A percentile compares a stretch with the other conserved stretches of the same genome.
These are phyloP conservation scores for Sylvietta virens DNA, from an alignment of 2,113 vertebrate species.

Conservation along the genomic window DNA sequence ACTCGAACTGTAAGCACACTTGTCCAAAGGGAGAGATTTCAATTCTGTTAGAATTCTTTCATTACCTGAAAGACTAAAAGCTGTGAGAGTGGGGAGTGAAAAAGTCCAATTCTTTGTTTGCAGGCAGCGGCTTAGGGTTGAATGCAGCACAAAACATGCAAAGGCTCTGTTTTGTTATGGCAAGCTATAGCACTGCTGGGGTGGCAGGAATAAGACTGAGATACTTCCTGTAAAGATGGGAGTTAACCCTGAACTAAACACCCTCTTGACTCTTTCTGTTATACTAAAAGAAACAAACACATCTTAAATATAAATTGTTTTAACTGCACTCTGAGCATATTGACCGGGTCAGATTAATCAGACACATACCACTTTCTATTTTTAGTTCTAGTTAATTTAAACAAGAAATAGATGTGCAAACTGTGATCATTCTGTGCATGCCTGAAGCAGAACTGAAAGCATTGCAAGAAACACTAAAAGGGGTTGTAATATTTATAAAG, in stretches of 20 bases:
- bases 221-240: background rate
- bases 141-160: too few relatives aligned
- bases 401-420: background rate
- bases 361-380: background rate
- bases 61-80: background rate
- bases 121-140: too few relatives aligned
- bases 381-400: background rate
- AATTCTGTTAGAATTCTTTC: background rate
- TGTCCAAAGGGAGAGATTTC: background rate
- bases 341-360: background rate
- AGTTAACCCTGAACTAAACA: background rate
- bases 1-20: background rate
- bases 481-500: background rate
- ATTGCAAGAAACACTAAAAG: background rate
- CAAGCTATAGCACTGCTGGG: background rate
- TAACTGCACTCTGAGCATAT: background rate
- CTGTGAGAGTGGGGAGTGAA: background rate
- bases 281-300: background rate
- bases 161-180: background rate
- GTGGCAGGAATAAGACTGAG: background rate
- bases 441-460: background rate
- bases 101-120: background rate
- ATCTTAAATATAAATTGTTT: background rate
- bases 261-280: background rate
- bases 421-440: background rate